phyloP scores from a whole-genome alignment of 2,888 invertebrate genomes.

The Byasa hedistus region DNA sequence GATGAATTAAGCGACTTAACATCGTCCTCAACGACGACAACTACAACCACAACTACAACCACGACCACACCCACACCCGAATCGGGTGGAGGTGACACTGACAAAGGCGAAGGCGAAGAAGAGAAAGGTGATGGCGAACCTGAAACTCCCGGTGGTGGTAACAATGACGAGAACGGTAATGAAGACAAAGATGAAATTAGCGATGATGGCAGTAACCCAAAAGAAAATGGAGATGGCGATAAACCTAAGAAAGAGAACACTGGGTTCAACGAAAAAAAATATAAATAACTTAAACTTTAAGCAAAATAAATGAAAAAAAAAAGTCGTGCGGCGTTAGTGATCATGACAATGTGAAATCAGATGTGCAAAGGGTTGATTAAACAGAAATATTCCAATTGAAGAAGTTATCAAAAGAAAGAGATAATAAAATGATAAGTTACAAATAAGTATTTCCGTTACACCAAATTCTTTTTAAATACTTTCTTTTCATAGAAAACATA shows the following conservation, averaged over 20 bases:
- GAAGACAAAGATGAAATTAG: background rate
- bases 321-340: too few relatives aligned
- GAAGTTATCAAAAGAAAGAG: too few relatives aligned
- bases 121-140: background rate
- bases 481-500: too few relatives aligned
- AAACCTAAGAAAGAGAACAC: background rate
- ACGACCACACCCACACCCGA: conserved; percentile 1
- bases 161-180: conserved; percentile 45
- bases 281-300: too few relatives aligned
- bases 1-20: conserved; percentile 45
- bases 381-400: too few relatives aligned
- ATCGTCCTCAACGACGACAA: too few relatives aligned
- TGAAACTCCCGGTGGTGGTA: background rate
- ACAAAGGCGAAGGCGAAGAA: background rate
- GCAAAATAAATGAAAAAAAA: too few relatives aligned
- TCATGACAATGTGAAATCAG: too few relatives aligned
- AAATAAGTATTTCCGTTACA: too few relatives aligned
- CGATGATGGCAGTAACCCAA: background rate
- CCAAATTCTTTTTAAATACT: too few relatives aligned
- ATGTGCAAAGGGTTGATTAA: too few relatives aligned
- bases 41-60: conserved; percentile 23
- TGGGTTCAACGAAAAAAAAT: background rate
- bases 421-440: too few relatives aligned
- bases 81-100: background rate
- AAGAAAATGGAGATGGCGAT: background rate